phyloP scores from a whole-genome alignment of 1,140 invertebrate genomes.

The Dendroctonus valens region DNA sequence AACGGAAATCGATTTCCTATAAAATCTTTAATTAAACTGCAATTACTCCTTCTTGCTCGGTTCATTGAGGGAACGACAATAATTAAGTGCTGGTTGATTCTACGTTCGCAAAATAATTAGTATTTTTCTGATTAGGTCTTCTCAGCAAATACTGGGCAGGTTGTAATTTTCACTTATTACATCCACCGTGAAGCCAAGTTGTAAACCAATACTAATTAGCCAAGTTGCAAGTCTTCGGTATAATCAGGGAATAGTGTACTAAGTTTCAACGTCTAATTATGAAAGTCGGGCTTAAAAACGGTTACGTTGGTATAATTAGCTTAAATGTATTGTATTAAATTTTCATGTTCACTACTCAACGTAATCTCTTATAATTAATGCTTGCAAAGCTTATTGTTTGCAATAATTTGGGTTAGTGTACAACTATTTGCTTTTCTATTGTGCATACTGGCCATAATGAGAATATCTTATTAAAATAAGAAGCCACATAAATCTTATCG shows the following conservation, averaged over 20 bases:
- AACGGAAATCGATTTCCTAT: constrained; percentile 22
- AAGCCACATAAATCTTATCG: too few relatives aligned
- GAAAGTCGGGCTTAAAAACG: constrained; percentile 16
- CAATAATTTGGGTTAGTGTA: too few relatives aligned
- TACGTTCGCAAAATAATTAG: constrained; percentile 17
- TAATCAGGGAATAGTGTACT: constrained; percentile 17
- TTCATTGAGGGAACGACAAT: constrained; percentile 4
- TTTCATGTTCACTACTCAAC: neutral
- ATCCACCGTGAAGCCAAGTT: constrained; percentile 24
- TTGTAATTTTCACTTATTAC: constrained; percentile 31
- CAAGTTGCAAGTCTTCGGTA: constrained; percentile 20
- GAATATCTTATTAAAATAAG: too few relatives aligned
- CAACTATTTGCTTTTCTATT: too few relatives aligned
- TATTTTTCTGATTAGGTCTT: constrained; percentile 29
- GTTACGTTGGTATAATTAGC: constrained; percentile 14
- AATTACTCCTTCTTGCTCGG: neutral
- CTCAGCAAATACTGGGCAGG: constrained; percentile 23
- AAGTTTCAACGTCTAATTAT: constrained; percentile 26
- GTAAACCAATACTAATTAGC: constrained; percentile 31
- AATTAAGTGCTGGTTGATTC: constrained; percentile 22
- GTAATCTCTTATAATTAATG: neutral
- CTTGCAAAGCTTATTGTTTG: neutral
- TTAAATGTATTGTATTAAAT: constrained; percentile 11
- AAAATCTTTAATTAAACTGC: constrained; percentile 22
- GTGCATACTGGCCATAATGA: too few relatives aligned